phyloP scores from a whole-genome alignment of 2,888 invertebrate species.

The Drosophila basisetae region DNA sequence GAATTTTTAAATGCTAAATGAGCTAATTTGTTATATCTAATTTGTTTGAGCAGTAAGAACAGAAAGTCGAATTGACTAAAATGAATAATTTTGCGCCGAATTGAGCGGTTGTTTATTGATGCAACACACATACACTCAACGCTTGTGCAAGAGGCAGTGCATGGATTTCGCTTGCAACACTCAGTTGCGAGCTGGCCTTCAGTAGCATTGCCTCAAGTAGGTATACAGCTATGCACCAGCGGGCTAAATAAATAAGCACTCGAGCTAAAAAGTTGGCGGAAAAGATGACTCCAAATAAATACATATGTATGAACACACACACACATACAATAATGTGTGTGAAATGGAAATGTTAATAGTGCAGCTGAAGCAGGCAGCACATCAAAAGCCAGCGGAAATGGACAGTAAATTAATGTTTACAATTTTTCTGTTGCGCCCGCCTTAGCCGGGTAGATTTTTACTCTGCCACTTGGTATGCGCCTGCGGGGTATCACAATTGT shows the following conservation, averaged over 20 bases:
- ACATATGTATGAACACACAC: slow-evolving; percentile 50
- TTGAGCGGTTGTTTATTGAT: slow-evolving; percentile 15
- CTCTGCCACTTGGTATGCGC: background rate
- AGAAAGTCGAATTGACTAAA: background rate
- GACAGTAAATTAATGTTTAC: slow-evolving; percentile 82
- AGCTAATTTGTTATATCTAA: background rate
- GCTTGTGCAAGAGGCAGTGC: slow-evolving; percentile 17
- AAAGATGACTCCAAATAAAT: slow-evolving; percentile 63
- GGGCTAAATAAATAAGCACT: slow-evolving; percentile 71
- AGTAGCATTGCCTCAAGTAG: slow-evolving; percentile 35
- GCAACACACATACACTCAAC: slow-evolving; percentile 6
- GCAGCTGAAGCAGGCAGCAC: slow-evolving; percentile 39
- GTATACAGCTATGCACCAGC: slow-evolving; percentile 17
- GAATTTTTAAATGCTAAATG: background rate
- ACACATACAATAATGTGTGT: slow-evolving; percentile 7
- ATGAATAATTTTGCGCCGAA: background rate
- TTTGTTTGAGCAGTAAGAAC: background rate
- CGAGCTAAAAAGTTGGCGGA: slow-evolving; percentile 41
- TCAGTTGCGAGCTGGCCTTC: slow-evolving; percentile 40
- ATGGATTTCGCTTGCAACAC: slow-evolving; percentile 21
- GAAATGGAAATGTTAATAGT: slow-evolving; percentile 52
- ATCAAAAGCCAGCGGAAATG: slow-evolving; percentile 75
- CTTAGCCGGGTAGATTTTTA: slow-evolving; percentile 28
- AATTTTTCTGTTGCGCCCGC: slow-evolving; percentile 67
- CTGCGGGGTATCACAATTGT: background rate